Conservation (phyloP, 2,797 vertebrate genomes). For the Dicrostonyx torquatus region DNA sequence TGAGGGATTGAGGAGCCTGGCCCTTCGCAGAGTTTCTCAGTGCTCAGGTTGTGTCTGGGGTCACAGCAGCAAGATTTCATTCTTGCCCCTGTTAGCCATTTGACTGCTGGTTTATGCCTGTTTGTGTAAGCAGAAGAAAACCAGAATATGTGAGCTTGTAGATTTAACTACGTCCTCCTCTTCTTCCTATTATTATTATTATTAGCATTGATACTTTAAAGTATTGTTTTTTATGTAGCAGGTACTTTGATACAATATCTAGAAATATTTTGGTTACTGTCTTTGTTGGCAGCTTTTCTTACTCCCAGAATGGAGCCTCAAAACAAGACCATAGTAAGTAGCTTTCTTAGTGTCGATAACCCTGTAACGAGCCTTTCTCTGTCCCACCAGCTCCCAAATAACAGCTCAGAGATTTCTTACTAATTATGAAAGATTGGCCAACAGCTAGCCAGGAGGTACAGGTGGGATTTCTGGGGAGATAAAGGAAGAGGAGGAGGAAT, state of each 20-base stretch:
- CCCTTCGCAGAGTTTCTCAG: not conserved
- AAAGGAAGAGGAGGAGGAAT: not conserved
- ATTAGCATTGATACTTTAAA: slow-evolving; percentile 14
- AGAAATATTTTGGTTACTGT: not conserved
- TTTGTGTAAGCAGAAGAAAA: not conserved
- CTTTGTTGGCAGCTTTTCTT: not conserved
- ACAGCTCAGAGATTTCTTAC: not conserved
- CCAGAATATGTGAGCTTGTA: not conserved
- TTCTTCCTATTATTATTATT: not conserved
- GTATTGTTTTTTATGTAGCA: not conserved
- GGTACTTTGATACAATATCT: not conserved
- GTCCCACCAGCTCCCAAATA: not conserved
- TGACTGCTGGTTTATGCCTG: not conserved
- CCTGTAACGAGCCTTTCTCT: not conserved
- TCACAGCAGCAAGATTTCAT: not conserved
- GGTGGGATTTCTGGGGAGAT: not conserved
- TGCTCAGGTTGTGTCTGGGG: not conserved
- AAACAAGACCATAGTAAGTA: not conserved
- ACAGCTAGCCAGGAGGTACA: not conserved
- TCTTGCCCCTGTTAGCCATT: not conserved
- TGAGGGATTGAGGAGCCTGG: not conserved
- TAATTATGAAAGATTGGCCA: not conserved
- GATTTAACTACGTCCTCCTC: not conserved
- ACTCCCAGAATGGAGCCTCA: not conserved
- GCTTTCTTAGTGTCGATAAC: not conserved